Evolutionary conservation across 1,140 invertebrate genomes (phyloP).

Genomic region (Cotesia glomerata): DNA sequence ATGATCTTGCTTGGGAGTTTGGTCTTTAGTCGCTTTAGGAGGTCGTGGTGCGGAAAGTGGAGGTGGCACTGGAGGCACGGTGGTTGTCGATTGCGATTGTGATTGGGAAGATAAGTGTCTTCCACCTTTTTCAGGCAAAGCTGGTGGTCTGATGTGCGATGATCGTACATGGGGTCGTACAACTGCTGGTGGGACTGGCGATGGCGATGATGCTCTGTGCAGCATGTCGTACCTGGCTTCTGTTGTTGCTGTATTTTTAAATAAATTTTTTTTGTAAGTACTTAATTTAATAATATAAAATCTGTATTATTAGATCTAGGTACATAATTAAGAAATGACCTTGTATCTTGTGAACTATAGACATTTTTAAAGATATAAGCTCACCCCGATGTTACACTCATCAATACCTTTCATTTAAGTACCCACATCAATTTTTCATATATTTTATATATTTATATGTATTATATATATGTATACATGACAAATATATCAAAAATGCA

Average conservation of each 20-base stretch:
- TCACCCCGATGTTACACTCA: no score
- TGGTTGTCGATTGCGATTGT: conserved; percentile 38
- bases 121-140: conserved; percentile 49
- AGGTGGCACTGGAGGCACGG: conserved; percentile 53
- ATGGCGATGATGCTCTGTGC: conserved; percentile 56
- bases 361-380: no score
- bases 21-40: conserved; percentile 47
- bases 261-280: neutral
- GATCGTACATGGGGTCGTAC: conserved; percentile 44
- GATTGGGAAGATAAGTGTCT: conserved; percentile 43
- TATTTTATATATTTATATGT: no score
- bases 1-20: conserved; percentile 59
- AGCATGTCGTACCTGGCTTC: conserved; percentile 62
- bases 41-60: conserved; percentile 54
- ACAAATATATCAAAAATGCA: no score
- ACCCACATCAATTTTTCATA: no score
- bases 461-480: no score
- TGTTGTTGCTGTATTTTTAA: conserved; percentile 40
- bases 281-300: no score
- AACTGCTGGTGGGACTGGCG: conserved; percentile 41
- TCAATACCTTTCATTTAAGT: no score
- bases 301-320: no score
- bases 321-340: no score
- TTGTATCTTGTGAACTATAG: no score
- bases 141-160: conserved; percentile 40